Percentiles rank a stretch among this genome's conserved stretches.
Conservation (phyloP, 35 echinoderm and acorn worm species). For the Ophiothrix spiculata region DNA sequence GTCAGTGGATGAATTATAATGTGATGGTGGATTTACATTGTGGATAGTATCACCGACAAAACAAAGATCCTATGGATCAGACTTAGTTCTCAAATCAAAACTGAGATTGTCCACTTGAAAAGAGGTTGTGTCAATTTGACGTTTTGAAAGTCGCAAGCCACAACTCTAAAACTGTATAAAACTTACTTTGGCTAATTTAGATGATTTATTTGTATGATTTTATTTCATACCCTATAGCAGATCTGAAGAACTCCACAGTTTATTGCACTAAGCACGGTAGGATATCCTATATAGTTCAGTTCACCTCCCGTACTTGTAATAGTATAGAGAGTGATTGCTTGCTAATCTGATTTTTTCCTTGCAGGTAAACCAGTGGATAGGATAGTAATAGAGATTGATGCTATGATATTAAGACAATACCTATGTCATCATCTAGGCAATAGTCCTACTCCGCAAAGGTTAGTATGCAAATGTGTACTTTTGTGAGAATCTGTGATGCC, state of each 20-base stretch:
- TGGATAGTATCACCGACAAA: too few relatives aligned
- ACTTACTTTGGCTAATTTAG: background rate
- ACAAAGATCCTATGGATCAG: too few relatives aligned
- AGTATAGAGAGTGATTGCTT: background rate
- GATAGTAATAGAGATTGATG: constrained; percentile 18
- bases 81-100: too few relatives aligned
- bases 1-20: too few relatives aligned
- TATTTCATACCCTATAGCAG: background rate
- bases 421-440: constrained; percentile 18
- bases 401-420: background rate
- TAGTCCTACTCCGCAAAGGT: constrained; percentile 9
- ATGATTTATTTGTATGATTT: background rate
- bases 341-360: background rate
- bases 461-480: background rate
- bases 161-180: too few relatives aligned
- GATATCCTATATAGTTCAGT: background rate
- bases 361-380: constrained; percentile 9
- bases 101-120: too few relatives aligned
- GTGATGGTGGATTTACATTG: too few relatives aligned
- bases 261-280: too few relatives aligned
- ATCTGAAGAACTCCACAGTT: background rate
- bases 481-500: background rate
- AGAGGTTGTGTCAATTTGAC: too few relatives aligned
- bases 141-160: too few relatives aligned
- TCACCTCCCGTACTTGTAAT: too few relatives aligned